Base-by-base conservation (phyloP, 1,140 invertebrate genomes). In the Philaenus spumarius region DNA sequence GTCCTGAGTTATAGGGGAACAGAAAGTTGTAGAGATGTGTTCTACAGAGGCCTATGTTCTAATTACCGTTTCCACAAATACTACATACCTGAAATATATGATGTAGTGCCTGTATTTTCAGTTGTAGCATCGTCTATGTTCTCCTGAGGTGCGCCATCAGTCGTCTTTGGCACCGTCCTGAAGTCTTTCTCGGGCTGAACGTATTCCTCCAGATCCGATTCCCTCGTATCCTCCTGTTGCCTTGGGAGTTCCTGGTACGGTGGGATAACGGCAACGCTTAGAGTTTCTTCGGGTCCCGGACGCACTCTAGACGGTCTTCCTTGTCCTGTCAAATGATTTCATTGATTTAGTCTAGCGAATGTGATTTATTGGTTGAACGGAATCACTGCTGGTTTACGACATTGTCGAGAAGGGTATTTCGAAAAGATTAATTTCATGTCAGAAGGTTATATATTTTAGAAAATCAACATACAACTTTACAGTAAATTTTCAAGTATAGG, bases 171-270 rank as follows among this genome's bases (percentile, higher is more conserved):
- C 37, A 24, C 12, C 1, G 26, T 37, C 15, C 5, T 48, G n/a
- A 9, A 35, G 17, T 20, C 7, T 35, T 26, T 40, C 12, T 54
- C 22, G 19, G 39, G 19, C 5, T 56, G 17, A 34, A 64, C 30
- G 34, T 62, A 64, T 53, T 64, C 63, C 12, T 61, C 55, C 1
- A 60, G 34, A 40, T 64, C 63, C 0, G 53, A 54, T 22, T 64
- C 63, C 14, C 63, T 40, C 2, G 63, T 64, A 35, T 45, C 48
- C 15, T 30, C 46, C 5, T 4, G 20, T 22, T 17, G 22, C 30
- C 50, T 53, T 6, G 24, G 20, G 12, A 24, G 19, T 19, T 55
- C 37, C 7, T 24, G 19, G 24, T 30, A 51, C 11, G 43, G 55
- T 24, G 45, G 56, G 7, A 40, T 45, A n/a, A 51, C 55, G 19